phyloP scores from a whole-genome alignment of 2,888 invertebrate species.

The Athalia circularis region DNA sequence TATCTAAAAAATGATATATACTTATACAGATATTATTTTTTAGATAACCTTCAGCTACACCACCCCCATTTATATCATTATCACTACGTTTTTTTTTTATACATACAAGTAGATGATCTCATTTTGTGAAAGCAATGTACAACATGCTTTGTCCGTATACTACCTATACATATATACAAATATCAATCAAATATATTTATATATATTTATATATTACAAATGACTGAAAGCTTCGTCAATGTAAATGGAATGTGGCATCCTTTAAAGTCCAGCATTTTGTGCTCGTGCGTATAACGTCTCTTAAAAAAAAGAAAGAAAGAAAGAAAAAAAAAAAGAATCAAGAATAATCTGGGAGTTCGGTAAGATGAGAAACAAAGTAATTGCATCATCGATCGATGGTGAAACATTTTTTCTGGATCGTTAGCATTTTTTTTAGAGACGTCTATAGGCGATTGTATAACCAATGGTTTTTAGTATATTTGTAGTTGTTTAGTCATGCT shows the following conservation, averaged over 20 bases:
- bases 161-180: neutral
- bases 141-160: constrained; percentile 64
- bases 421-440: constrained; percentile 52
- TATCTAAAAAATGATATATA: constrained; percentile 44
- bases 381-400: neutral
- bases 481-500: constrained; percentile 72
- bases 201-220: constrained; percentile 48
- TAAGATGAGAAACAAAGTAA: constrained; percentile 1
- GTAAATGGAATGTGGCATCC: constrained; percentile 74
- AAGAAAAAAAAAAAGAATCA: neutral
- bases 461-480: constrained; percentile 62
- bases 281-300: constrained; percentile 47
- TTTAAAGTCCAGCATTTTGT: constrained; percentile 71
- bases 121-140: constrained; percentile 67
- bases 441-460: constrained; percentile 64
- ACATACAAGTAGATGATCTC: constrained; percentile 51
- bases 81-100: neutral
- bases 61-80: constrained; percentile 53
- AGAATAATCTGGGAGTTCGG: neutral
- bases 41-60: constrained; percentile 55
- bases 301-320: neutral
- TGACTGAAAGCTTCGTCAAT: constrained; percentile 72
- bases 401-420: neutral
- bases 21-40: constrained; percentile 47
- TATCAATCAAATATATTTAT: constrained; percentile 25